Evolutionary conservation across 2,888 invertebrate genomes (phyloP).

Genomic region (Ormyrus pomaceus): DNA sequence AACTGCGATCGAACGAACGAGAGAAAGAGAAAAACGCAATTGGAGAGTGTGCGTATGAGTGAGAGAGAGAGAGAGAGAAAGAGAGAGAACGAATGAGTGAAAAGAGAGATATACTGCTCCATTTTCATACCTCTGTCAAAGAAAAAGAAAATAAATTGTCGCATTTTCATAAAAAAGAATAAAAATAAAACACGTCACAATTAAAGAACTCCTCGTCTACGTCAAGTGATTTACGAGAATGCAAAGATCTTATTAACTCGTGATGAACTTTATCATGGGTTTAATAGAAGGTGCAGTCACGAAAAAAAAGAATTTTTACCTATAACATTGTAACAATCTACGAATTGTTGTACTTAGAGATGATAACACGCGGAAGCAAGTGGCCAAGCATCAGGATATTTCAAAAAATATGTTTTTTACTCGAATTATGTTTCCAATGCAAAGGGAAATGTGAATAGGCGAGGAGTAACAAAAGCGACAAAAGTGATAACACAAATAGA

Average conservation of each 20-base stretch:
- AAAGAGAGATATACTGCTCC: conserved; percentile 64
- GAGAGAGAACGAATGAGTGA: conserved; percentile 26
- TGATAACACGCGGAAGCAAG: conserved; percentile 7
- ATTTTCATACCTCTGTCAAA: conserved; percentile 70
- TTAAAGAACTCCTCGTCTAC: conserved; percentile 33
- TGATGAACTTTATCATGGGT: conserved; percentile 13
- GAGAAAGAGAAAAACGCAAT: conserved; percentile 9
- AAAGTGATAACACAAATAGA: conserved; percentile 56
- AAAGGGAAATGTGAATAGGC: conserved; percentile 15
- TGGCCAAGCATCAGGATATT: conserved; percentile 12
- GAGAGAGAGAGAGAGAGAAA: conserved; percentile 4
- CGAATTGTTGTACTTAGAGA: conserved; percentile 25
- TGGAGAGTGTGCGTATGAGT: conserved; percentile 15
- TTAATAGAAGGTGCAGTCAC: conserved; percentile 7
- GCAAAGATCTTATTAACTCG: not conserved
- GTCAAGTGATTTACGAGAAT: conserved; percentile 31
- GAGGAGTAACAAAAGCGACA: conserved; percentile 53
- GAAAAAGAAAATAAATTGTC: conserved; percentile 47
- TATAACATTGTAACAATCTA: conserved; percentile 69
- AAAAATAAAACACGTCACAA: conserved; percentile 20
- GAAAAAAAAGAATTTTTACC: conserved; percentile 67
- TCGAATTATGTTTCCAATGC: conserved; percentile 33
- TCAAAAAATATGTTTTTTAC: conserved; percentile 43
- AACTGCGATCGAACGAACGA: conserved; percentile 21
- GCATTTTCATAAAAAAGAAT: conserved; percentile 41